Percentiles rank a stretch among this genome's conserved stretches.
phyloP scores from a whole-genome alignment of 1,140 invertebrate species.

The Whitmania pigra region DNA sequence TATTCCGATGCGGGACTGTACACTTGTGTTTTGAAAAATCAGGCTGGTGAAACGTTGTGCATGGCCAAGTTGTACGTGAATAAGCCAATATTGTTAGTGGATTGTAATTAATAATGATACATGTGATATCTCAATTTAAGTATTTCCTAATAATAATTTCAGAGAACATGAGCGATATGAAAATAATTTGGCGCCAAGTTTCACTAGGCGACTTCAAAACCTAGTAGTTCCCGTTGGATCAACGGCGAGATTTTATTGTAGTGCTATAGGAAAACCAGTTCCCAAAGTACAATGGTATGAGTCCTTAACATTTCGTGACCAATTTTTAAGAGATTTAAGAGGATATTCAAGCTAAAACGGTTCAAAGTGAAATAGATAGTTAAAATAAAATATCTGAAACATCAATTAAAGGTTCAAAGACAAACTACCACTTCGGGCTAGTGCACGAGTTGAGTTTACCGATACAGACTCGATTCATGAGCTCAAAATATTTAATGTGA shows the following conservation, averaged over 20 bases:
- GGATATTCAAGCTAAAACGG: too few species aligned
- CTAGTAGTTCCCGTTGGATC: constrained; percentile 28
- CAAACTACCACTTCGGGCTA: neutral
- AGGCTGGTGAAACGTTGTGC: constrained; percentile 24
- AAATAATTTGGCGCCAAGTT: constrained; percentile 22
- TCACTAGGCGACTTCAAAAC: constrained; percentile 26
- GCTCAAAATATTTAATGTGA: neutral
- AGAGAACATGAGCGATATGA: neutral
- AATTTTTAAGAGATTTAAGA: too few species aligned
- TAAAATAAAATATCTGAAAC: too few species aligned
- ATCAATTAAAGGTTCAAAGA: neutral
- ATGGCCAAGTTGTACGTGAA: constrained; percentile 17
- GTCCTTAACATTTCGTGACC: neutral
- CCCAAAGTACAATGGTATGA: constrained; percentile 57
- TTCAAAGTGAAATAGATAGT: too few species aligned
- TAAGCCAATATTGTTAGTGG: neutral
- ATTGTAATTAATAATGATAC: neutral
- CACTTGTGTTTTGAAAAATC: constrained; percentile 19
- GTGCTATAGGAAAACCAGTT: constrained; percentile 61
- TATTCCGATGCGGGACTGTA: neutral
- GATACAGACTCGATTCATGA: constrained; percentile 12
- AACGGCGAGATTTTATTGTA: constrained; percentile 49
- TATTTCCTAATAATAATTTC: neutral
- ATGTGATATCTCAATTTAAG: neutral
- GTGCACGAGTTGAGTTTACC: constrained; percentile 14